Evolutionary conservation across 2,888 invertebrate genomes (phyloP).

Genomic region (Ctena decussata): DNA sequence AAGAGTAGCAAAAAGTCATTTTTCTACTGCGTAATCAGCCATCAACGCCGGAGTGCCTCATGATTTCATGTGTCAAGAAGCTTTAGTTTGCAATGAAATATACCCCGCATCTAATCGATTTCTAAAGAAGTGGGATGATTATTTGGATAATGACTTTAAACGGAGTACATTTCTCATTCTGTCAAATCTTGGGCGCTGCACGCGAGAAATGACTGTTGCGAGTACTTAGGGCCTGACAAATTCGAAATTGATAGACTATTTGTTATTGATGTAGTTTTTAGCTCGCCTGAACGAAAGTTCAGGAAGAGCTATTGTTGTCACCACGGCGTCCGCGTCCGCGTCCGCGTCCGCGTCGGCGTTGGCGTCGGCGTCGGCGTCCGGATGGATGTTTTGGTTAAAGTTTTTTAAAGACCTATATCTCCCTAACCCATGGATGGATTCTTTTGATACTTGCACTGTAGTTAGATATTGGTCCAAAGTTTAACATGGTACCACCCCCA

Average conservation of each 20-base stretch:
- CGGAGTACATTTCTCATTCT: slow-evolving; percentile 20
- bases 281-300: no score
- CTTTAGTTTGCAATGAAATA: slow-evolving; percentile 3
- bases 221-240: background rate
- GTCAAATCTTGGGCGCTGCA: slow-evolving; percentile 3
- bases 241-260: background rate
- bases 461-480: no score
- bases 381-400: no score
- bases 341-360: no score
- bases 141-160: background rate
- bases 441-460: no score
- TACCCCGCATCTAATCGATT: slow-evolving; percentile 7
- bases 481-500: no score
- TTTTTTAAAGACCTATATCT: no score
- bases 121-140: background rate
- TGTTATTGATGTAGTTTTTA: background rate
- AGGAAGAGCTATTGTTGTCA: no score
- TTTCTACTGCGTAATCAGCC: background rate
- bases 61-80: background rate
- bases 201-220: background rate
- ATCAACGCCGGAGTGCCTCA: background rate
- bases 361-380: no score
- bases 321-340: no score
- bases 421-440: no score
- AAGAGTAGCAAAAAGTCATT: background rate